Evolutionary conservation across 2,888 invertebrate genomes (phyloP).

Genomic region (Ischnus inquisitorius): DNA sequence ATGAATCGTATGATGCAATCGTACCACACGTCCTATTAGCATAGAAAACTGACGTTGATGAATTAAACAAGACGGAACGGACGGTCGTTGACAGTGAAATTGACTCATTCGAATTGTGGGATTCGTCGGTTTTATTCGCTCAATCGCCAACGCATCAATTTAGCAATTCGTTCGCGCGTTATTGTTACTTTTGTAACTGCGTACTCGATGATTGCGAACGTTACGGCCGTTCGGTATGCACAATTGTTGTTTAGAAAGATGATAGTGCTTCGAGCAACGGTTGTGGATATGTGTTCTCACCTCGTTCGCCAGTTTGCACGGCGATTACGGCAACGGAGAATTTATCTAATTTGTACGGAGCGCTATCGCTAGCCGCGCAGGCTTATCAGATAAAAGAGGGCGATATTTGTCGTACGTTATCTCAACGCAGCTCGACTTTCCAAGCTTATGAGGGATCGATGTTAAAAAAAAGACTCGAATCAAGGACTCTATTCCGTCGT

Average conservation of each 20-base stretch:
- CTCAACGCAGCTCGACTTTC: conserved; percentile 21
- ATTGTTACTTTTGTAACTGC: background rate
- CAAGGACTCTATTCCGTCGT: background rate
- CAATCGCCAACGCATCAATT: conserved; percentile 7
- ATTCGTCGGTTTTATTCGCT: conserved; percentile 36
- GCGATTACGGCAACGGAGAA: conserved; percentile 58
- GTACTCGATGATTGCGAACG: conserved; percentile 25
- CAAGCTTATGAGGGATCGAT: conserved; percentile 13
- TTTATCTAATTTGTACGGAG: conserved; percentile 64
- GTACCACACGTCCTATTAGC: conserved; percentile 10
- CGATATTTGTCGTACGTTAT: conserved; percentile 64
- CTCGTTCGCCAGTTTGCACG: conserved; percentile 55
- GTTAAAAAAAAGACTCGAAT: conserved; percentile 2
- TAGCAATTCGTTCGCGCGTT: background rate
- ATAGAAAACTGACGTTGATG: conserved; percentile 45
- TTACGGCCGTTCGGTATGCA: conserved; percentile 29
- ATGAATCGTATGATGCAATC: conserved; percentile 33
- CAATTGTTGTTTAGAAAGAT: conserved; percentile 51
- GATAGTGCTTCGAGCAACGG: conserved; percentile 25
- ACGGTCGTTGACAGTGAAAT: conserved; percentile 56
- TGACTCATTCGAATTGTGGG: conserved; percentile 46
- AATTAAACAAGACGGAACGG: conserved; percentile 57
- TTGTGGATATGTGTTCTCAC: conserved; percentile 27
- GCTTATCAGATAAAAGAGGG: conserved; percentile 61
- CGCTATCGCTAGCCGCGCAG: conserved; percentile 45